Conservation (phyloP, 2,113 vertebrate species). For the Peromyscus californicus region DNA sequence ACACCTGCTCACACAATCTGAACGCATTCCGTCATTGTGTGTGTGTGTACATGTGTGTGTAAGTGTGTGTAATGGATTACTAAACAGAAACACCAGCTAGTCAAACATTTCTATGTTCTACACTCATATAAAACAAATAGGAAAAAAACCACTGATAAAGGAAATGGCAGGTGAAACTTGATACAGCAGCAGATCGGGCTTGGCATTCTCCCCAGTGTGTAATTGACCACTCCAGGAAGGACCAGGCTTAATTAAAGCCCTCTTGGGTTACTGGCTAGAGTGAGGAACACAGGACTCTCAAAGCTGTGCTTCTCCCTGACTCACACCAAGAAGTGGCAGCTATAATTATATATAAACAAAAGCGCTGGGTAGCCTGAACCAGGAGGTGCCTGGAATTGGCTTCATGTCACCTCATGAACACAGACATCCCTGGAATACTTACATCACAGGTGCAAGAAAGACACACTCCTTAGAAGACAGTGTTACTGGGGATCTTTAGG, state of each 20-base stretch:
- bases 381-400: neutral
- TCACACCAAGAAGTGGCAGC: neutral
- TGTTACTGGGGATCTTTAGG: neutral
- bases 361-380: neutral
- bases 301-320: neutral
- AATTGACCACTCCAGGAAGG: neutral
- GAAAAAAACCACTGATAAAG: neutral
- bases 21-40: neutral
- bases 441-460: neutral
- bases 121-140: constrained; percentile 25
- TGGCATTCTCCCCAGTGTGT: neutral
- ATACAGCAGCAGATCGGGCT: neutral
- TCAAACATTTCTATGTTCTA: constrained; percentile 47
- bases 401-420: neutral
- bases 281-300: too few species aligned
- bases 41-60: neutral
- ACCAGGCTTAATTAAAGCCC: neutral
- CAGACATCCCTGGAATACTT: neutral
- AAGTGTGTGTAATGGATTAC: neutral
- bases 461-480: neutral
- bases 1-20: neutral
- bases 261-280: neutral
- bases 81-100: constrained; percentile 59
- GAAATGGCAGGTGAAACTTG: neutral
- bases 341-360: neutral